Conservation (phyloP, 2,797 vertebrate genomes). For the Malacoraja senta region DNA sequence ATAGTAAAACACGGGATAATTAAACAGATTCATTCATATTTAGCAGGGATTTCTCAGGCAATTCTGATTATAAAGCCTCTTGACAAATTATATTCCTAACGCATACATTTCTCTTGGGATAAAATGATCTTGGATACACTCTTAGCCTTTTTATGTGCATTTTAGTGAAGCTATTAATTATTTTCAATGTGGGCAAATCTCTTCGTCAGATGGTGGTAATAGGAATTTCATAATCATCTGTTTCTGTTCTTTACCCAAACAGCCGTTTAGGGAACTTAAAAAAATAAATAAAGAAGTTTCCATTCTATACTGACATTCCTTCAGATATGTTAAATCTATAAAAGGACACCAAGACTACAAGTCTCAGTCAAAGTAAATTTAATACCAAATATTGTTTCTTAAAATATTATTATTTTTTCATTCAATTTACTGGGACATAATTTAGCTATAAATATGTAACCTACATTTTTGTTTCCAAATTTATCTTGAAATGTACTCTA, state of each 20-base stretch:
- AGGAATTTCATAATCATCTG: background rate
- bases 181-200: background rate
- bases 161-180: background rate
- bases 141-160: background rate
- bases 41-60: background rate
- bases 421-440: no score
- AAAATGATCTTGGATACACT: background rate
- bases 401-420: background rate
- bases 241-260: background rate
- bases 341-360: background rate
- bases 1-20: background rate
- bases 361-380: background rate
- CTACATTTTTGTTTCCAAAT: background rate
- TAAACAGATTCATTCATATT: background rate
- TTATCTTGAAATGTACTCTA: background rate
- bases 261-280: background rate
- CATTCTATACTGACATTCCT: background rate
- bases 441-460: background rate
- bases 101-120: background rate
- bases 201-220: background rate
- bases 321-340: background rate
- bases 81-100: background rate
- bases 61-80: background rate
- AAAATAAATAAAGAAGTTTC: background rate
- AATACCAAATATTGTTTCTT: background rate